These are phyloP conservation scores for Luperina testacea DNA, from an alignment of 2,888 invertebrate genomes.

Conservation along the genomic window DNA sequence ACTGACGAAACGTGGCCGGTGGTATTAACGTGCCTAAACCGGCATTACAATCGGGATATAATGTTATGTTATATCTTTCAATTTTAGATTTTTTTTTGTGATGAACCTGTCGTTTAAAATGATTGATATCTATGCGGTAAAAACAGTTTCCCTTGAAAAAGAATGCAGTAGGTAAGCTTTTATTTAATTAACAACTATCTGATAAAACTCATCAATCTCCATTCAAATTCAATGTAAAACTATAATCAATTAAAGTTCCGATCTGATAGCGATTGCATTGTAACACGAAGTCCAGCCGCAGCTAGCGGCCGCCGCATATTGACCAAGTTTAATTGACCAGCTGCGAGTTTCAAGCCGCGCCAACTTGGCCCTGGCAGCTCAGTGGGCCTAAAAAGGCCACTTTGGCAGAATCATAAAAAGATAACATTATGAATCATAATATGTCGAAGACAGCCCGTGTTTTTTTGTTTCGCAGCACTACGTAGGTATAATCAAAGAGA, in stretches of 20 bases:
- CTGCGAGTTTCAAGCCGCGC: constrained; percentile 56
- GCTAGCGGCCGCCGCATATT: constrained; percentile 44
- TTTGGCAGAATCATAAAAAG: no score
- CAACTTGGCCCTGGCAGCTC: constrained; percentile 53
- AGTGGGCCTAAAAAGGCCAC: background rate
- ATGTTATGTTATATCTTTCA: background rate
- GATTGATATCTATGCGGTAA: background rate
- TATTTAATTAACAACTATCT: constrained; percentile 27
- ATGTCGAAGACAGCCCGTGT: no score
- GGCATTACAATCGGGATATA: background rate
- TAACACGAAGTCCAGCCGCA: constrained; percentile 30
- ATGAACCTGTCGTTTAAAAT: background rate
- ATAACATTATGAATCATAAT: no score
- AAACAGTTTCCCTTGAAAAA: constrained; percentile 6
- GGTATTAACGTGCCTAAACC: background rate
- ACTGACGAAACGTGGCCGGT: background rate
- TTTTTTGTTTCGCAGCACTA: no score
- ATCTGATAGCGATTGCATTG: constrained; percentile 59
- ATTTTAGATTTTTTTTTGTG: background rate
- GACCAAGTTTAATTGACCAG: constrained; percentile 68
- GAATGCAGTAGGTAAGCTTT: constrained; percentile 5
- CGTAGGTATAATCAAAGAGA: no score
- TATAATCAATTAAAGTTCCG: constrained; percentile 51
- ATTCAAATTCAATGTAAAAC: constrained; percentile 46
- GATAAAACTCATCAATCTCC: constrained; percentile 17